Base-by-base conservation (phyloP, 2,888 invertebrate genomes). In the Schrankia costaestrigalis region DNA sequence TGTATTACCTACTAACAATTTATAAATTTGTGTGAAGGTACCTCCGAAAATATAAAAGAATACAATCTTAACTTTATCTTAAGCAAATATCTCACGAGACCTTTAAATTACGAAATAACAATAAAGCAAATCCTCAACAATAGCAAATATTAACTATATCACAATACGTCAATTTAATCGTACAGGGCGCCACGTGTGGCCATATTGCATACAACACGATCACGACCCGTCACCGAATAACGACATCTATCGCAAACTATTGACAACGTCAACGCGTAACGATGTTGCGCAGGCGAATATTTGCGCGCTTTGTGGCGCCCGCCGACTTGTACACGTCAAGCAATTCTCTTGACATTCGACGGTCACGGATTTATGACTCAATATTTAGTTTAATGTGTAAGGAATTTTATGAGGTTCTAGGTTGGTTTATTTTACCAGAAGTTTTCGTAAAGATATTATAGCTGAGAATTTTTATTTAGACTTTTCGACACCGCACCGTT, bases 311-410 rank as follows among this genome's bases (percentile, higher is more conserved):
- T 65, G 61, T 60, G 37, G 48, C 45, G 41, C 48, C n/a, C 47
- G 43, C 53, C 62, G 54, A 55, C 54, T 50, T 49, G 32, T 23
- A 32, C 35, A 31, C 30, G 34, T 14, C 33, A 44, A 62, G n/a
- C n/a, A n/a, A n/a, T n/a, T n/a, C 55, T 61, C 62, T 67, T 70
- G 73, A 74, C 73, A 77, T 76, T 72, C n/a, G n/a, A n/a, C n/a
- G 76, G 52, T 53, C 53, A 47, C 56, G 56, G 61, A 56, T 56
- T 58, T 57, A 45, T 56, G 49, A 52, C 46, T 55, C 59, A 64
- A 59, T 56, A 42, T 34, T 43, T 40, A 42, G 35, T 46, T 14
- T 4, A 12, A 33, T 31, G 10, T 14, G 24, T 21, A 15, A 7
- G 18, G 3, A 15, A 9, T 11, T 12, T 21, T 1, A 5, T 39